Base-by-base conservation (phyloP, 2,888 invertebrate genomes). In the Tetrapedia diversipes region DNA sequence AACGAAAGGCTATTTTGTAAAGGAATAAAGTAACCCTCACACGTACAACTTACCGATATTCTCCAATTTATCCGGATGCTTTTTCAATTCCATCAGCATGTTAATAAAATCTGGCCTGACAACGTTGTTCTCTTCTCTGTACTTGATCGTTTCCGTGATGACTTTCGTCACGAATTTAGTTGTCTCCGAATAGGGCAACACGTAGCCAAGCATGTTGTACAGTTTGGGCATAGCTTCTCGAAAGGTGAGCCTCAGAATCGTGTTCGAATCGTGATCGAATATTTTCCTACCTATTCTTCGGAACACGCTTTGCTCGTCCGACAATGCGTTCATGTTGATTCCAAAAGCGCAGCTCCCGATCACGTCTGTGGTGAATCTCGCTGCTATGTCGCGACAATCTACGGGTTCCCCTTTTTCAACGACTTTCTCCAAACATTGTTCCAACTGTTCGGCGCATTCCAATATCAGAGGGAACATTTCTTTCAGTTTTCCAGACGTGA, bases 401-500 rank as follows among this genome's bases (percentile, higher is more conserved):
- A 86, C 53, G 0, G 67, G 53, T 19, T 73, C 72, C 0, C 71
- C 75, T 6, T 68, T 74, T 47, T 82, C 86, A 0, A 87, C 83
- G 16, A 82, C 10, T 32, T 89, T 85, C 0, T 91, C 87, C 1
- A 94, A 79, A 80, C 92, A 93, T 1, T 89, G 85, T 0, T 90
- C 89, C 77, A 94, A 85, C 34, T 89, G 89, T 4, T 89, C 80
- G 14, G 92, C 91, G 4, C 93, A 92, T 27, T 92, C 90, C 16
- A 89, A 86, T 4, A 94, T 91, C 7, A 93, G 88, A 0, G 92
- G 91, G 73, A 93, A 93, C 82, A 93, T 92, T 0, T 92, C 88
- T 80, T 93, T 94, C 39, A 92, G 92, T 74, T 93, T 93, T 39
- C 92, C 92, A 10, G 90, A 87, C 0, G 94, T 93, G 41, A 94